Conservation (phyloP, 2,888 invertebrate species). For the Elmis aenea region DNA sequence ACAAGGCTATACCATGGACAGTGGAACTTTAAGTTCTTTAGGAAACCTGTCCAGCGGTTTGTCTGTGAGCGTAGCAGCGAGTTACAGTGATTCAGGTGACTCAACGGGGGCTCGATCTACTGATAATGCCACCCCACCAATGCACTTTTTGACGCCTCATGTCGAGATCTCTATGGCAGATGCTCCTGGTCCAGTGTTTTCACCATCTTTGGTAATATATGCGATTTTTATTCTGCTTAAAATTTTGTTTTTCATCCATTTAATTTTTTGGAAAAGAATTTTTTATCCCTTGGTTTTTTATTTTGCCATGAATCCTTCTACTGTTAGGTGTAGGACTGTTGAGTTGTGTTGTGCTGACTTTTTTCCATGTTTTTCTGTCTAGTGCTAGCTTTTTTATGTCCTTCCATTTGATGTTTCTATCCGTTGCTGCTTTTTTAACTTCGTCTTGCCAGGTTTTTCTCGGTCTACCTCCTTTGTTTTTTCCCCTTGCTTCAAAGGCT, state of each 20-base stretch:
- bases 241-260: too few relatives aligned
- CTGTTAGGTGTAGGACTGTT: too few relatives aligned
- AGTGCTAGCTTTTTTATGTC: too few relatives aligned
- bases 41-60: conserved; percentile 62
- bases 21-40: conserved; percentile 49
- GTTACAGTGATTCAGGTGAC: conserved; percentile 79
- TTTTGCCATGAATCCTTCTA: neutral
- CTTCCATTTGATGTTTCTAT: too few relatives aligned
- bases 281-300: neutral
- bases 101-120: conserved; percentile 73
- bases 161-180: conserved; percentile 88
- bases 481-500: too few relatives aligned
- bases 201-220: conserved; percentile 49
- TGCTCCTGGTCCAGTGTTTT: conserved; percentile 63
- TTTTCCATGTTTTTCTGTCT: too few relatives aligned
- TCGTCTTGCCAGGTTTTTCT: too few relatives aligned
- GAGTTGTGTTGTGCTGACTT: too few relatives aligned
- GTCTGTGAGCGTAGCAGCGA: conserved; percentile 51
- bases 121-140: conserved; percentile 85
- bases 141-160: conserved; percentile 88
- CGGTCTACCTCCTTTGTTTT: too few relatives aligned
- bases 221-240: too few relatives aligned
- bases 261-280: conserved; percentile 1
- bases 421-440: too few relatives aligned
- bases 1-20: conserved; percentile 45